Conservation (phyloP, 92 coral and sea anemone genomes). For the Pocillopora grandis region DNA sequence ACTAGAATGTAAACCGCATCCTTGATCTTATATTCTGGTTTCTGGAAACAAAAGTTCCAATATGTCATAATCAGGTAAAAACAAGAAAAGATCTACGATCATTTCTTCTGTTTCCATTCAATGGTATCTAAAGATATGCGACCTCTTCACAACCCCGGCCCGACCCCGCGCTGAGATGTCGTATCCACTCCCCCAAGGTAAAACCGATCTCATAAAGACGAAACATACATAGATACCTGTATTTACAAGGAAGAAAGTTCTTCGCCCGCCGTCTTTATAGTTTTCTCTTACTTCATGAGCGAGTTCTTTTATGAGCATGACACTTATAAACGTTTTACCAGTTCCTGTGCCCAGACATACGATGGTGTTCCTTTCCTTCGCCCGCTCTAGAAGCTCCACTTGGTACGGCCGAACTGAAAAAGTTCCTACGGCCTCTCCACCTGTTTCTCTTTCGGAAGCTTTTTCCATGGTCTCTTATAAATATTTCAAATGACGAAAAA, state of each 20-base stretch:
- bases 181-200: neutral
- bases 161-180: neutral
- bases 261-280: constrained; percentile 71
- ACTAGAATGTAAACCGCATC: too few species aligned
- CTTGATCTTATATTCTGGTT: too few species aligned
- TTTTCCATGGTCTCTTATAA: neutral
- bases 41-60: too few species aligned
- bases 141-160: too few species aligned
- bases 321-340: constrained; percentile 97
- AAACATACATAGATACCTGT: constrained; percentile 75
- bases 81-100: too few species aligned
- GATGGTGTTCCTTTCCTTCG: constrained; percentile 76
- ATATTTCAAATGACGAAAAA: neutral
- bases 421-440: neutral
- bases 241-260: constrained; percentile 93
- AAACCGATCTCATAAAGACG: neutral
- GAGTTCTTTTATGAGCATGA: constrained; percentile 88
- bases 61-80: too few species aligned
- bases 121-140: too few species aligned
- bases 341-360: constrained; percentile 98
- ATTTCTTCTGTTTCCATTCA: too few species aligned
- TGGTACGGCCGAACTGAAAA: constrained; percentile 84
- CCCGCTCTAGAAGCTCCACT: constrained; percentile 75
- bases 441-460: constrained; percentile 22
- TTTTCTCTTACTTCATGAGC: constrained; percentile 65